phyloP scores from a whole-genome alignment of 1,140 invertebrate genomes.

The Mylabris phalerata region DNA sequence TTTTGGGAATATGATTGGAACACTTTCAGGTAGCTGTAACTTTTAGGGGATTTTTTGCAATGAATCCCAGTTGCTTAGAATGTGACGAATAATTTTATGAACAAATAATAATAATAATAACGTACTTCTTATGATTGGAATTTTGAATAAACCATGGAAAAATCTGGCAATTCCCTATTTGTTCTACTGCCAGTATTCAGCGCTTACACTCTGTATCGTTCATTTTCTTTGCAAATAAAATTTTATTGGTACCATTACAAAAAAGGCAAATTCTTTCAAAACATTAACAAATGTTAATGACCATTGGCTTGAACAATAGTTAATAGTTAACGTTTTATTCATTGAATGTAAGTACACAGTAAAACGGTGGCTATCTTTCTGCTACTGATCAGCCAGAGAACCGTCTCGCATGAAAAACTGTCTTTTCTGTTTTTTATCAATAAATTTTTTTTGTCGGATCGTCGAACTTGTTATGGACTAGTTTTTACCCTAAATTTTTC shows the following conservation, averaged over 20 bases:
- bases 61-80: not conserved
- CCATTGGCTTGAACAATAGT: not conserved
- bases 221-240: too few relatives aligned
- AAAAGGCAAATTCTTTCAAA: too few relatives aligned
- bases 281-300: too few relatives aligned
- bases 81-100: too few relatives aligned
- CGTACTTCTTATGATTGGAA: not conserved
- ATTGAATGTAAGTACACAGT: constrained; percentile 3
- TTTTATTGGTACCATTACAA: too few relatives aligned
- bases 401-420: constrained; percentile 35
- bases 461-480: constrained; percentile 36
- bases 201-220: too few relatives aligned
- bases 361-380: not conserved
- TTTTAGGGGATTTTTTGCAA: not conserved
- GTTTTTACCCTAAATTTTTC: constrained; percentile 34
- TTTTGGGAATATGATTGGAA: not conserved
- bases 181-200: too few relatives aligned
- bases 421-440: constrained; percentile 29
- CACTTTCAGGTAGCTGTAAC: not conserved
- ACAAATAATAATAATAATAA: too few relatives aligned
- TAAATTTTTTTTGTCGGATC: constrained; percentile 27
- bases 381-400: constrained; percentile 25
- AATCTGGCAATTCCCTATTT: not conserved
- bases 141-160: not conserved
- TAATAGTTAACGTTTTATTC: not conserved